Base-by-base conservation (phyloP, 1,140 invertebrate genomes). In the Apis florea region DNA sequence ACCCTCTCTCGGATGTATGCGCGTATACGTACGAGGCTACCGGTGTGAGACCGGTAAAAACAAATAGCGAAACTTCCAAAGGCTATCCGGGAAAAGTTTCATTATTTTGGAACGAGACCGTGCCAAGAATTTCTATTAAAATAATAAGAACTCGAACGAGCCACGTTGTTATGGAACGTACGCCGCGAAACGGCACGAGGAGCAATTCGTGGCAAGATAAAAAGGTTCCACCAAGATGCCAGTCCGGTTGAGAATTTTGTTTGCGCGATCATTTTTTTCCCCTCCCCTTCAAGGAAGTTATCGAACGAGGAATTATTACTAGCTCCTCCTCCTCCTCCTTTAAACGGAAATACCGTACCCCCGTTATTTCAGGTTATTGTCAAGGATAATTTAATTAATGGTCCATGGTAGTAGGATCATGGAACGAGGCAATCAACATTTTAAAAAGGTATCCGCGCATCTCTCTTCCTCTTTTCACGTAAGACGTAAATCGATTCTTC, bases 121-220 rank as follows among this genome's bases (percentile, higher is more conserved):
- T 86, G 85, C 69, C 70, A 53, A 68, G 85, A 85, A 82, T 85
- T 83, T 86, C 75, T 85, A 85, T 82, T 85, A 85, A 85, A 85
- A 86, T 83, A 74, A 75, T 79, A 53, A 76, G 74, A 77, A 82
- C 66, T 69, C 70, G 77, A 82, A 76, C 67, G 74, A 54, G 64
- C 54, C 17, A 31, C 56, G 26, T 24, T 24, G 74, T 58, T 70
- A 64, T 26, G 74, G 56, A 76, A 70, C 80, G 54, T 75, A 19
- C 19, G 47, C 8, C n/a, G 56, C 13, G 75, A 19, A 21, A 64
- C 19, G 66, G 66, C 24, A 51, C 47, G 24, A 53, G n/a, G 13
- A 79, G 69, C 53, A 66, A 80, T 80, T 58, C 71, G 53, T 26
- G 53, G 31, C 15, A 19, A 2, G 17, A 61, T n/a, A 56, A 58